Evolutionary conservation across 1,140 invertebrate genomes (phyloP).

Genomic region (Drosophila insularis): DNA sequence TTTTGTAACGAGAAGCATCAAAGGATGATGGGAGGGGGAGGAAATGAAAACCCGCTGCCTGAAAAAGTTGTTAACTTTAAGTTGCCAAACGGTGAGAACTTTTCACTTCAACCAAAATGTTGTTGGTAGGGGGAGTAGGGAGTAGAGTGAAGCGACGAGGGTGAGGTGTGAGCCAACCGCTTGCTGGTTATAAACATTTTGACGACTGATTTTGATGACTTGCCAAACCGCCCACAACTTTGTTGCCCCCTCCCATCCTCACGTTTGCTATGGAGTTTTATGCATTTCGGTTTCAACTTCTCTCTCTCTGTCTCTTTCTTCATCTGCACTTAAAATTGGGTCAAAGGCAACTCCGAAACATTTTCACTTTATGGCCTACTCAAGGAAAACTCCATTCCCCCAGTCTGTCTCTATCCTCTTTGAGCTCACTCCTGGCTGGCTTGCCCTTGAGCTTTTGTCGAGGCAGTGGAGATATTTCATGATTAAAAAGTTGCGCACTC

Average conservation of each 20-base stretch:
- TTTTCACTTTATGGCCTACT: conserved; percentile 57
- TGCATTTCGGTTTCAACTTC: conserved; percentile 26
- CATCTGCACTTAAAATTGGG: conserved; percentile 45
- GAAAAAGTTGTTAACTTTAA: conserved; percentile 66
- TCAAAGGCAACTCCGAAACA: conserved; percentile 44
- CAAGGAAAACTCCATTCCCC: conserved; percentile 13
- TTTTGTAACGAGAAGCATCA: conserved; percentile 55
- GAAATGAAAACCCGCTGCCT: conserved; percentile 64
- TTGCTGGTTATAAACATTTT: conserved; percentile 27
- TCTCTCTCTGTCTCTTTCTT: not conserved
- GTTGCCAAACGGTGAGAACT: conserved; percentile 36
- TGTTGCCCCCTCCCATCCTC: conserved; percentile 21
- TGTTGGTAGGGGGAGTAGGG: not conserved
- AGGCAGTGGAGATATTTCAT: conserved; percentile 42
- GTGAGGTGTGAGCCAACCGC: not conserved
- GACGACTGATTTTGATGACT: conserved; percentile 62
- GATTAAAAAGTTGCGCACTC: conserved; percentile 56
- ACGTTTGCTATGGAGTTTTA: conserved; percentile 26
- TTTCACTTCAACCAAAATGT: conserved; percentile 4
- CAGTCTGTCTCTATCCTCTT: not conserved
- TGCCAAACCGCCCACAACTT: conserved; percentile 38
- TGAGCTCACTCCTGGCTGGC: not conserved
- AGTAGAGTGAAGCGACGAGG: not conserved
- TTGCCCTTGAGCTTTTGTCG: conserved; percentile 35
- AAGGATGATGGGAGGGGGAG: not conserved